Percentiles rank a stretch among this genome's conserved stretches.
These are phyloP conservation scores for Metopolophium dirhodum DNA, from an alignment of 1,140 invertebrate species.

Conservation along the genomic window DNA sequence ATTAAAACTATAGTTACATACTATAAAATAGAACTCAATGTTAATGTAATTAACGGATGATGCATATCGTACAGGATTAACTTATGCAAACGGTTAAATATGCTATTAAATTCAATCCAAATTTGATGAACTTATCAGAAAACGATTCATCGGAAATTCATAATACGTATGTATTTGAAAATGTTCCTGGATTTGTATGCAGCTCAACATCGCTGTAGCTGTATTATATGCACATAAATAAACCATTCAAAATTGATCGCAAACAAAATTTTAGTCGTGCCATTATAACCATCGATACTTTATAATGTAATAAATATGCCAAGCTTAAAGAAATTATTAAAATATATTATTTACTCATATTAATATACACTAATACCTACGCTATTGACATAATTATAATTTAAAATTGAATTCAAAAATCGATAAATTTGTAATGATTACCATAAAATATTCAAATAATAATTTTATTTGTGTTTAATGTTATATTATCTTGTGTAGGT, in stretches of 20 bases:
- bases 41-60: neutral
- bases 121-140: neutral
- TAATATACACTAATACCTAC: too few relatives aligned
- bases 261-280: neutral
- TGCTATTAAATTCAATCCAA: neutral
- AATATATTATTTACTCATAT: neutral
- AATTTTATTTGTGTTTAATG: too few relatives aligned
- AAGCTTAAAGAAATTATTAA: neutral
- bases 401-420: neutral
- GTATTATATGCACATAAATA: neutral
- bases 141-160: neutral
- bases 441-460: too few relatives aligned
- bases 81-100: neutral
- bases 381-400: neutral
- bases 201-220: neutral
- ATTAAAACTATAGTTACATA: neutral
- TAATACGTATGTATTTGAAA: neutral
- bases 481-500: too few relatives aligned
- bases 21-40: neutral
- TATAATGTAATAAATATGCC: neutral
- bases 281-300: neutral
- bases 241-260: neutral
- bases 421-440: too few relatives aligned
- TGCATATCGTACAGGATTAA: neutral
- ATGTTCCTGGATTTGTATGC: neutral